phyloP scores from a whole-genome alignment of 2,113 vertebrate genomes.

The Pteropus alecto region DNA sequence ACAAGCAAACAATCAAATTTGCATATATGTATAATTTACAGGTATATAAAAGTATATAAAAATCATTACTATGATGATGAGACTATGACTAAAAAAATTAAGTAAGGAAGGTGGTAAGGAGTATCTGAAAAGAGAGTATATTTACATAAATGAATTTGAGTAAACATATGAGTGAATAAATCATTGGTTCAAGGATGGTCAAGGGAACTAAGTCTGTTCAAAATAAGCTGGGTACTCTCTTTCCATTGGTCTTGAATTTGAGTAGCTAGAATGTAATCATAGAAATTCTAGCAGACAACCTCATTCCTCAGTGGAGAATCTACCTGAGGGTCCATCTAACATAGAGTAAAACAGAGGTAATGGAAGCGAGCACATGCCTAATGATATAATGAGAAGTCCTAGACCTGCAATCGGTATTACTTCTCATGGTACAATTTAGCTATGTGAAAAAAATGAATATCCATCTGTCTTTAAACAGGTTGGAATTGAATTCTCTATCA shows the following conservation, averaged over 20 bases:
- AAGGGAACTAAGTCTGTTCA: not conserved
- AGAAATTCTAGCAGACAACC: too few relatives aligned
- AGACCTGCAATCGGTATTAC: not conserved
- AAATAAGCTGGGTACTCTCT: not conserved
- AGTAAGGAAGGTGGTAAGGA: not conserved
- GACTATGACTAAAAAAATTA: not conserved
- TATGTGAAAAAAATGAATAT: not conserved
- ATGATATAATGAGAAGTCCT: not conserved
- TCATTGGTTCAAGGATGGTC: not conserved
- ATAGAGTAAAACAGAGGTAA: not conserved
- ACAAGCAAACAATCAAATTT: not conserved
- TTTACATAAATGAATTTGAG: not conserved
- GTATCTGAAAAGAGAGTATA: not conserved
- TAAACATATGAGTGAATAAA: not conserved
- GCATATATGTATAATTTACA: not conserved
- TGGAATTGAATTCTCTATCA: not conserved
- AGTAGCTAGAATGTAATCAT: not conserved
- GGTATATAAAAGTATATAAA: not conserved
- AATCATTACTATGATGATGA: not conserved
- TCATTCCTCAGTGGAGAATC: not conserved
- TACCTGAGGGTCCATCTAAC: not conserved
- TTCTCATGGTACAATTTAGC: not conserved
- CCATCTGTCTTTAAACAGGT: not conserved
- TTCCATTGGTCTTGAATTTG: not conserved
- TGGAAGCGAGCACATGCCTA: not conserved